Evolutionary conservation across 2,888 invertebrate species (phyloP).

Genomic region (Aphidoletes aphidimyza): DNA sequence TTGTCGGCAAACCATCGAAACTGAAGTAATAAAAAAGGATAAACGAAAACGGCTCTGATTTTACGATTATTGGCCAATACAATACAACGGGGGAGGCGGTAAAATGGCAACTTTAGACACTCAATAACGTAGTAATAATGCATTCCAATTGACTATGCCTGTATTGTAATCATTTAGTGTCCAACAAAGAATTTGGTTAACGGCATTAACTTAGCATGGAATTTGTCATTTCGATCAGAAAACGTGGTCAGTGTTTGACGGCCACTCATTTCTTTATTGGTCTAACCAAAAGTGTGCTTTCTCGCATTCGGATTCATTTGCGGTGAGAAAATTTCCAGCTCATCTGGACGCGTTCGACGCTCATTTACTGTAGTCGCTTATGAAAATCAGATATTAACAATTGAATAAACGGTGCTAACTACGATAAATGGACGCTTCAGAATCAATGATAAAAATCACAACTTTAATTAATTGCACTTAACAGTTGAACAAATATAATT

Average conservation of each 20-base stretch:
- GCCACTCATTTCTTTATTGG: too few relatives aligned
- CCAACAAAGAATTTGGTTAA: too few relatives aligned
- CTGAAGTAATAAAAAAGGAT: slow-evolving; percentile 47
- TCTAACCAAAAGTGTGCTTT: too few relatives aligned
- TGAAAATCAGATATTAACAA: background rate
- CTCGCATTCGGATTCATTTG: too few relatives aligned
- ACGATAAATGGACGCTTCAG: background rate
- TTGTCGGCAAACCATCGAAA: background rate
- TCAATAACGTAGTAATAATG: background rate
- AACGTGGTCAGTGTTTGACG: too few relatives aligned
- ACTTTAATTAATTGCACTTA: slow-evolving; percentile 33
- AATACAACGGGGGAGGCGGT: slow-evolving; percentile 26
- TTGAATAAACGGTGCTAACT: background rate
- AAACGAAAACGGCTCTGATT: slow-evolving; percentile 2
- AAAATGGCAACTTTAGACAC: slow-evolving; percentile 30
- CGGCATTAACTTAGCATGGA: too few relatives aligned
- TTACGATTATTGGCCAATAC: slow-evolving; percentile 52
- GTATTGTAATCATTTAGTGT: background rate
- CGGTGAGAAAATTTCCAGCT: too few relatives aligned
- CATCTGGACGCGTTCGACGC: background rate
- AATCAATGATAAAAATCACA: background rate
- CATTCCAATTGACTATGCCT: background rate
- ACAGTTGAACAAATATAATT: background rate
- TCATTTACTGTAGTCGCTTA: background rate
- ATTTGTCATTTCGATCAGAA: too few relatives aligned